Percentiles rank a stretch among this genome's conserved stretches.
Conservation (phyloP, 1,140 invertebrate species). For the Pogonomyrmex barbatus region DNA sequence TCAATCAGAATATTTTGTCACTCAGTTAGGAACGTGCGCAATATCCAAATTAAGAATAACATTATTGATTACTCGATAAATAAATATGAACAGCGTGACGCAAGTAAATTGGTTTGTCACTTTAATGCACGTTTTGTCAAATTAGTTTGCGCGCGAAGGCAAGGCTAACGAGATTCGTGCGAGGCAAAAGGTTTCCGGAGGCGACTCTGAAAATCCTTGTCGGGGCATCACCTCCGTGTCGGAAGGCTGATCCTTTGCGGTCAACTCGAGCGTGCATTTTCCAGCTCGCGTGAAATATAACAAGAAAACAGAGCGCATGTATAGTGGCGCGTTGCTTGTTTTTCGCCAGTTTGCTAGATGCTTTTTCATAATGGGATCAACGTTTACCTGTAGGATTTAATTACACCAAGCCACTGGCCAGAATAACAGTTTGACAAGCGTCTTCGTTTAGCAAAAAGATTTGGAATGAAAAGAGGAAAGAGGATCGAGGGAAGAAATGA, state of each 20-base stretch:
- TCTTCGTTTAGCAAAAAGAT: not conserved
- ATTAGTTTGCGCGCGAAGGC: slow-evolving; percentile 40
- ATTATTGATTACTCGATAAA: not conserved
- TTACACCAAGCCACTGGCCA: slow-evolving; percentile 14
- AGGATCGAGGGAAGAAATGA: not conserved
- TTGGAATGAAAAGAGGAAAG: not conserved
- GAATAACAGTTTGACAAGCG: slow-evolving; percentile 42
- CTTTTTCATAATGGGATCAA: slow-evolving; percentile 53
- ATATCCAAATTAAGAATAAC: not conserved
- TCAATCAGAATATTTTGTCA: not conserved
- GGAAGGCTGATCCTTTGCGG: slow-evolving; percentile 53
- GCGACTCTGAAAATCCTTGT: slow-evolving; percentile 52
- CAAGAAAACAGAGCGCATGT: slow-evolving; percentile 31
- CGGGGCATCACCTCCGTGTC: slow-evolving; percentile 29
- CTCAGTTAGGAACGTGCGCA: not conserved
- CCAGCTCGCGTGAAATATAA: slow-evolving; percentile 44
- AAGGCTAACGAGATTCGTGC: slow-evolving; percentile 55
- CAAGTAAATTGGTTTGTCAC: not conserved
- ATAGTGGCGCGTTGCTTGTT: slow-evolving; percentile 20
- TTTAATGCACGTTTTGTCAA: slow-evolving; percentile 19
- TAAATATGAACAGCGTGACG: not conserved
- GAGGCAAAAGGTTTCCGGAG: slow-evolving; percentile 1
- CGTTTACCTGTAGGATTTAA: slow-evolving; percentile 42
- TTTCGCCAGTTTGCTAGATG: slow-evolving; percentile 26
- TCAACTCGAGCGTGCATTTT: slow-evolving; percentile 50